Conservation (phyloP, 2,888 invertebrate species). For the Chaetogeoica ovagalla region DNA sequence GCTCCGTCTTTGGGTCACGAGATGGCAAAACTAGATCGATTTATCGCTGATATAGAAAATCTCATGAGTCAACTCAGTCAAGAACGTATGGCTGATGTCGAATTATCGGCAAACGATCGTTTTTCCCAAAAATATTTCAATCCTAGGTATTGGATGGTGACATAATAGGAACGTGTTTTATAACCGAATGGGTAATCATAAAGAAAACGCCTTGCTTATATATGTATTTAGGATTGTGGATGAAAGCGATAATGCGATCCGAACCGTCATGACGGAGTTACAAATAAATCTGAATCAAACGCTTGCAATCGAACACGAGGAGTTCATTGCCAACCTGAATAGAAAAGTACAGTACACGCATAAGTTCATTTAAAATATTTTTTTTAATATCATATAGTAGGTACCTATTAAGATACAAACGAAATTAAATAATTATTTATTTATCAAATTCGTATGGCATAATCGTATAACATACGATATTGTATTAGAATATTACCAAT, state of each 20-base stretch:
- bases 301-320: slow-evolving; percentile 65
- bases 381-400: background rate
- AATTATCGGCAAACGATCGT: slow-evolving; percentile 22
- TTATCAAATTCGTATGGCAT: background rate
- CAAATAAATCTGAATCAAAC: slow-evolving; percentile 57
- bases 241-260: slow-evolving; percentile 56
- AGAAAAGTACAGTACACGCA: slow-evolving; percentile 61
- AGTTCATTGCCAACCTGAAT: slow-evolving; percentile 65
- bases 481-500: too few relatives aligned
- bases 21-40: slow-evolving; percentile 56
- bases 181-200: background rate
- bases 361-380: background rate
- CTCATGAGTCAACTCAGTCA: slow-evolving; percentile 54
- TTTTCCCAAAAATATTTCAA: slow-evolving; percentile 48
- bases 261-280: slow-evolving; percentile 56
- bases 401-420: background rate
- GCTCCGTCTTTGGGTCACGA: slow-evolving; percentile 57
- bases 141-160: slow-evolving; percentile 8
- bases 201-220: background rate
- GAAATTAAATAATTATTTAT: too few relatives aligned
- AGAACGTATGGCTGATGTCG: slow-evolving; percentile 51
- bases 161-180: background rate
- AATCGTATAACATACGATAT: background rate
- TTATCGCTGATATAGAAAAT: slow-evolving; percentile 56
- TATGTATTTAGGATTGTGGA: slow-evolving; percentile 55